These are phyloP conservation scores for Artemia sinica DNA, from an alignment of 2,888 invertebrate species.

Conservation along the genomic window DNA sequence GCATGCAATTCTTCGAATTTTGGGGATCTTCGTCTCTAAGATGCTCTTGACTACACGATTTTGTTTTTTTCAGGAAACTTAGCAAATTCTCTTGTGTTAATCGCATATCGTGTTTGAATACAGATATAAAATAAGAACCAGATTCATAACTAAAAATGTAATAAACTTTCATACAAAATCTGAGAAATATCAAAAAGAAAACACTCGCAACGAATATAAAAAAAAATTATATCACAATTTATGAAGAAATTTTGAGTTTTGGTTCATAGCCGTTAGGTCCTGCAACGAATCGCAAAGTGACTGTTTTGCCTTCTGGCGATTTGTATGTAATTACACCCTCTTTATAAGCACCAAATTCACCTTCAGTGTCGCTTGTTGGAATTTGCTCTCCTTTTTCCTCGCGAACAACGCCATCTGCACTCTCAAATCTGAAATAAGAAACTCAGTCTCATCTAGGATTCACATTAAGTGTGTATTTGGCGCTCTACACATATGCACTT, in stretches of 20 bases:
- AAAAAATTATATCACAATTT: conserved; percentile 4
- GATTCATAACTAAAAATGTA: too few species aligned
- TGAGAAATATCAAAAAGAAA: too few species aligned
- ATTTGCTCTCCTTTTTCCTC: conserved; percentile 20
- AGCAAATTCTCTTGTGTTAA: too few species aligned
- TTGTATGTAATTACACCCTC: conserved; percentile 19
- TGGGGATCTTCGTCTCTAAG: too few species aligned
- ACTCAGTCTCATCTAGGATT: background rate
- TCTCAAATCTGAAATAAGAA: conserved; percentile 15
- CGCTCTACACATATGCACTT: too few species aligned
- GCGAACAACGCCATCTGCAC: conserved; percentile 20
- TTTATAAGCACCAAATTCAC: conserved; percentile 14
- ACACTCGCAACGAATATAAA: background rate
- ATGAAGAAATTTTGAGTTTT: conserved; percentile 20
- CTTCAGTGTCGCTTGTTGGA: conserved; percentile 7
- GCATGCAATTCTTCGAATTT: too few species aligned
- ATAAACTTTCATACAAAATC: too few species aligned
- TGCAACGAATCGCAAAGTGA: conserved; percentile 21
- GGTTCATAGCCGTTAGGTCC: conserved; percentile 21
- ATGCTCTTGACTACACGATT: too few species aligned
- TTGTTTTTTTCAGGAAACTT: too few species aligned
- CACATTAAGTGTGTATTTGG: too few species aligned
- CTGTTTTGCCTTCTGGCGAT: conserved; percentile 21
- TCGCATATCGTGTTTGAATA: too few species aligned
- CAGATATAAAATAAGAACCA: too few species aligned